Evolutionary conservation across 2,113 vertebrate genomes (phyloP).

Genomic region (Eolophus roseicapilla): DNA sequence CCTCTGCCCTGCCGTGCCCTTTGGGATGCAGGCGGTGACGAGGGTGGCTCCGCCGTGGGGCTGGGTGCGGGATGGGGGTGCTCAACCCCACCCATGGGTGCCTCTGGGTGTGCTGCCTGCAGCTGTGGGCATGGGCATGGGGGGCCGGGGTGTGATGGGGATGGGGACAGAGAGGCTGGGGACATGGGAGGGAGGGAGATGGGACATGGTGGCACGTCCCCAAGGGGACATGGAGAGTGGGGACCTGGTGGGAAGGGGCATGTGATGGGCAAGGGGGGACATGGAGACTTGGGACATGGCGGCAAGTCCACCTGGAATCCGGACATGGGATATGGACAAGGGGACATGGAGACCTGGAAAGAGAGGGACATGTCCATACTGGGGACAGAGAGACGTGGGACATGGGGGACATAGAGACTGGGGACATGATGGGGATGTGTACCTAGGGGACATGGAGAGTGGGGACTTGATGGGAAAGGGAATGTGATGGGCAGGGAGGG

Average conservation of each 20-base stretch:
- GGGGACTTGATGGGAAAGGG: too few relatives aligned
- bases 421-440: too few relatives aligned
- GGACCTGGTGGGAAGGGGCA: neutral
- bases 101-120: too few relatives aligned
- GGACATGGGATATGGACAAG: rapidly evolving
- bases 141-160: neutral
- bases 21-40: neutral
- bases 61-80: neutral
- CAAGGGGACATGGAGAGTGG: neutral
- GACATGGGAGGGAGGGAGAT: too few relatives aligned
- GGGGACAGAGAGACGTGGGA: too few relatives aligned
- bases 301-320: too few relatives aligned
- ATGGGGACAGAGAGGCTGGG: too few relatives aligned
- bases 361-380: too few relatives aligned
- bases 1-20: neutral
- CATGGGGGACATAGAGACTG: too few relatives aligned
- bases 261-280: neutral
- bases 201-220: neutral
- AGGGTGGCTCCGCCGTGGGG: neutral
- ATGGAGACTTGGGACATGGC: neutral
- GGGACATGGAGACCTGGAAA: too few relatives aligned
- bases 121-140: neutral
- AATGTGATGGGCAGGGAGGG: too few relatives aligned
- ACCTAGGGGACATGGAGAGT: too few relatives aligned
- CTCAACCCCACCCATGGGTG: neutral